These are phyloP conservation scores for Dysidea cf. avara DNA, from an alignment of 37 sponge, comb jelly and placozoan species.

Conservation along the genomic window DNA sequence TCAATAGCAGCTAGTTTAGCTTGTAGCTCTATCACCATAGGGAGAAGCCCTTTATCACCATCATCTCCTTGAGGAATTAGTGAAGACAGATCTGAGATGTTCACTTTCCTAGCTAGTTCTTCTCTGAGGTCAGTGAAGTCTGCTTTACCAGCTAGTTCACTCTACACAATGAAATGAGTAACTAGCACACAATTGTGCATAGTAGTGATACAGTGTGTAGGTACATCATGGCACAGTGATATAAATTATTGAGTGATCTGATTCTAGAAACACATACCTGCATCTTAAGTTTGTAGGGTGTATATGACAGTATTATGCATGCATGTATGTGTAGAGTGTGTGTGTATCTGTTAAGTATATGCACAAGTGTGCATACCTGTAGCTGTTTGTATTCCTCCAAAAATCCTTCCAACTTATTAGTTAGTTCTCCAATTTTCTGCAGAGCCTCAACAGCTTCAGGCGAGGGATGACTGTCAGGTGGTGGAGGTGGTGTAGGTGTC, in stretches of 20 bases:
- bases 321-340: too few species aligned
- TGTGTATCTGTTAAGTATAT: too few species aligned
- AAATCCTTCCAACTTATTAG: conserved; percentile 42
- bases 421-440: conserved; percentile 41
- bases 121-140: conserved; percentile 6
- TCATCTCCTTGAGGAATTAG: conserved; percentile 41
- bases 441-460: conserved; percentile 44
- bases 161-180: not conserved
- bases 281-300: too few species aligned
- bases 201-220: too few species aligned
- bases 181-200: too few species aligned
- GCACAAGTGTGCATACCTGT: too few species aligned
- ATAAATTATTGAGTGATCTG: too few species aligned
- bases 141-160: conserved; percentile 15
- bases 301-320: too few species aligned
- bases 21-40: conserved; percentile 80
- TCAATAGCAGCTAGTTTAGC: conserved; percentile 62
- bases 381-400: conserved; percentile 41
- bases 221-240: too few species aligned
- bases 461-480: conserved; percentile 38
- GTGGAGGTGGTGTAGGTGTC: conserved; percentile 15
- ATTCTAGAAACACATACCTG: too few species aligned
- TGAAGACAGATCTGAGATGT: conserved; percentile 50
- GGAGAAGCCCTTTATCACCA: conserved; percentile 45
- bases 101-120: conserved; percentile 54